These are phyloP conservation scores for Hapalemur alaotrensis DNA, from an alignment of 2,797 vertebrate species.

Conservation along the genomic window DNA sequence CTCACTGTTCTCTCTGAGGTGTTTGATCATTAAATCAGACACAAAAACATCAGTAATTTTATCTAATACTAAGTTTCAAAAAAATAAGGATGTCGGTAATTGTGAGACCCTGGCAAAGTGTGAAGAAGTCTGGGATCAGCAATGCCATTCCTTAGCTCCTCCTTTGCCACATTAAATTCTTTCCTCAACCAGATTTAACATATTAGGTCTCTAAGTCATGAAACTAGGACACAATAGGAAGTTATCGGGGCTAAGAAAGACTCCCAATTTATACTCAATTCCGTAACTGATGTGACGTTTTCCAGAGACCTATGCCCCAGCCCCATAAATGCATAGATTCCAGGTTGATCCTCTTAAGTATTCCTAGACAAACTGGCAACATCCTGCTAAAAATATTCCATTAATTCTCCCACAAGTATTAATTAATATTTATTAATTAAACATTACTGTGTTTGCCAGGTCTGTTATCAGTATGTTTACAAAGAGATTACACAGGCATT, in stretches of 20 bases:
- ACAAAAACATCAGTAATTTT: background rate
- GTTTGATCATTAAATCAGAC: background rate
- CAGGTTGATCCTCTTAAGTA: background rate
- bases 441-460: background rate
- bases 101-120: background rate
- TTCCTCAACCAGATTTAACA: background rate
- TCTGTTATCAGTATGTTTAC: background rate
- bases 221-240: background rate
- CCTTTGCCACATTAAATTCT: background rate
- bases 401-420: background rate
- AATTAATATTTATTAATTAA: background rate
- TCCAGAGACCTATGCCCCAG: background rate
- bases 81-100: background rate
- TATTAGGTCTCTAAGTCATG: background rate
- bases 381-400: background rate
- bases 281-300: background rate
- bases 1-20: background rate
- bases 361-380: background rate
- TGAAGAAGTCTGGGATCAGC: background rate
- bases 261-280: background rate
- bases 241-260: background rate
- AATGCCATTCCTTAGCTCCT: fast-evolving
- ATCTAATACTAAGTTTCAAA: background rate
- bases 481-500: background rate
- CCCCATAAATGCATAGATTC: background rate